These are phyloP conservation scores for Helicoverpa zea DNA, from an alignment of 1,140 invertebrate genomes.

Conservation along the genomic window DNA sequence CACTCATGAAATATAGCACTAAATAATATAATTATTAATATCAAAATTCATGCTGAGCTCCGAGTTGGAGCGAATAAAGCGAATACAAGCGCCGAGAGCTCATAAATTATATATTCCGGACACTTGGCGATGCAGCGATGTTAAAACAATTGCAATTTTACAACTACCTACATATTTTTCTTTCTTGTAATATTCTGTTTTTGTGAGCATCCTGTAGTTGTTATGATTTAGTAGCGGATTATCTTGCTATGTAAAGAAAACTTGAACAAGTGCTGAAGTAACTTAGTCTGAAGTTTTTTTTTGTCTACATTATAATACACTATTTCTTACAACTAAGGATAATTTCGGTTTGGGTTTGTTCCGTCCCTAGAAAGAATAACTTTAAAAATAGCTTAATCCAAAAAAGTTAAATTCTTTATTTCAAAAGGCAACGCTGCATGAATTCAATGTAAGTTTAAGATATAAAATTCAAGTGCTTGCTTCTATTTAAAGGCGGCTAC, in stretches of 20 bases:
- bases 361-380: no score
- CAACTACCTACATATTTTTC: constrained; percentile 6
- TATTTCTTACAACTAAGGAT: not conserved
- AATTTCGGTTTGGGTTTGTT: no score
- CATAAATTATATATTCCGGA: constrained; percentile 46
- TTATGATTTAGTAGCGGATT: constrained; percentile 1
- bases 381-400: constrained; percentile 1
- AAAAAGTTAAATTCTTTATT: not conserved
- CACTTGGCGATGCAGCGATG: constrained; percentile 33
- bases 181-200: constrained; percentile 1
- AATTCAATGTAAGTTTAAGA: constrained; percentile 42
- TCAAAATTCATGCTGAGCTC: constrained; percentile 17
- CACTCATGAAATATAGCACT: constrained; percentile 1
- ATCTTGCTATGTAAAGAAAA: not conserved
- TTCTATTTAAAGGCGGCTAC: constrained; percentile 51
- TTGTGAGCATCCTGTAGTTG: constrained; percentile 9
- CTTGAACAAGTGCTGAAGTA: not conserved
- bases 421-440: constrained; percentile 4
- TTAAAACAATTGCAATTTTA: constrained; percentile 20
- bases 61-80: not conserved
- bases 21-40: constrained; percentile 35
- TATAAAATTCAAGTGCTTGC: constrained; percentile 56
- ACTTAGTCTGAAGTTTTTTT: not conserved
- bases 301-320: no score
- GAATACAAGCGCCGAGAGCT: constrained; percentile 9